Evolutionary conservation across 2,797 vertebrate species (phyloP).

Genomic region (Mormyrops attenuatus): DNA sequence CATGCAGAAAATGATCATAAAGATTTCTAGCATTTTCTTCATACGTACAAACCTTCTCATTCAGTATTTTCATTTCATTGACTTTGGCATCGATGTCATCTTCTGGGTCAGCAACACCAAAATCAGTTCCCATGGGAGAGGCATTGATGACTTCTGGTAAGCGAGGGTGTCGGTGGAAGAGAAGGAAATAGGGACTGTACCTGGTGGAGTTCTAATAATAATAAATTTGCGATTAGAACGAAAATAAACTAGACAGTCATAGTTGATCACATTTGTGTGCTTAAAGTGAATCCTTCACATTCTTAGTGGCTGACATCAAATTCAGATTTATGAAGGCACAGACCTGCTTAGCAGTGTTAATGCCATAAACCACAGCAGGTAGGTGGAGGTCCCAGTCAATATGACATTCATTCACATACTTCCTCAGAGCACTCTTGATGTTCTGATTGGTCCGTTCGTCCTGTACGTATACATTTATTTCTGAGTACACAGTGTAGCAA

Average conservation of each 20-base stretch:
- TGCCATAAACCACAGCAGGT: constrained; percentile 9
- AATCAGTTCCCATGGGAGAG: no score
- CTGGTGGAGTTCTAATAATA: no score
- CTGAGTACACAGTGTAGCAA: background rate
- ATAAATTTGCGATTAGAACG: background rate
- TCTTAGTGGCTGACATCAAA: background rate
- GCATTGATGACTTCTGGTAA: no score
- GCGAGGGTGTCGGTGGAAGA: no score
- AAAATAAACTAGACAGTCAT: background rate
- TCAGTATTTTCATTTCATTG: constrained; percentile 10
- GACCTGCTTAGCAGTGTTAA: constrained; percentile 16
- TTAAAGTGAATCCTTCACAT: background rate
- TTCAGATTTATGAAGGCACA: background rate
- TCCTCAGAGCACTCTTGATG: background rate
- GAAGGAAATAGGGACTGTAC: no score
- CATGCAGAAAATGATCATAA: background rate
- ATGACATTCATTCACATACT: background rate
- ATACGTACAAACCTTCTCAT: constrained; percentile 16
- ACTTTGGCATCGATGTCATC: constrained; percentile 10
- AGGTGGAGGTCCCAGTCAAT: constrained; percentile 9
- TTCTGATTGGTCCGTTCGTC: constrained; percentile 6
- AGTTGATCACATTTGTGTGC: background rate
- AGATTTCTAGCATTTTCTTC: background rate
- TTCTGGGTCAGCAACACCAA: no score
- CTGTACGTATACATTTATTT: background rate